A percentile compares a stretch with the other conserved stretches of the same genome.
Evolutionary conservation across 2,797 vertebrate species (phyloP).

Genomic region (Dromococcyx pavoninus): DNA sequence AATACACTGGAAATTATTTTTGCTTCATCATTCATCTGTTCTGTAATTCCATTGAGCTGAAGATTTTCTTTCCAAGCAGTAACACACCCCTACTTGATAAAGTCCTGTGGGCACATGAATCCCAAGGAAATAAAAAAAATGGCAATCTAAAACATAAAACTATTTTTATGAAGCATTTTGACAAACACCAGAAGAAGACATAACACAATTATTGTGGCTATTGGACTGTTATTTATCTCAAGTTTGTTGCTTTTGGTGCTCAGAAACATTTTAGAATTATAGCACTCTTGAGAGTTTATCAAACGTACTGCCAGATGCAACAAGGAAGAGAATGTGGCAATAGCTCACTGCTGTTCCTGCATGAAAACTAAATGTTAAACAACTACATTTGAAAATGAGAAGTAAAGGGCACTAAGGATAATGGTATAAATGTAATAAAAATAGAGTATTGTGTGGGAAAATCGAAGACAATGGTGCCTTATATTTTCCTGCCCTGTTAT

Average conservation of each 20-base stretch:
- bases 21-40: not conserved
- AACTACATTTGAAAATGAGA: slow-evolving; percentile 15
- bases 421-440: not conserved
- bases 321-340: not conserved
- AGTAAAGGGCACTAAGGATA: not conserved
- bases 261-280: not conserved
- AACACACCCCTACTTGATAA: not conserved
- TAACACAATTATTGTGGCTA: slow-evolving; percentile 12
- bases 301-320: not conserved
- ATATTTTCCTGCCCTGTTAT: not conserved
- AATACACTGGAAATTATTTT: not conserved
- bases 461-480: not conserved
- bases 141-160: not conserved
- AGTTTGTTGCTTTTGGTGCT: not conserved
- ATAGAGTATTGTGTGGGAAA: not conserved
- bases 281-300: not conserved
- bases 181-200: slow-evolving; percentile 16
- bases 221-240: slow-evolving; percentile 31
- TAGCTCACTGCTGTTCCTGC: not conserved
- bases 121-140: not conserved
- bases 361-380: not conserved
- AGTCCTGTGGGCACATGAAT: not conserved
- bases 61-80: not conserved
- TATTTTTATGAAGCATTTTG: slow-evolving; percentile 6
- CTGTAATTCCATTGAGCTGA: not conserved